Evolutionary conservation across 30 jellyfish, hydroid and myxozoan species (phyloP).

Genomic region (Morbakka virulenta): DNA sequence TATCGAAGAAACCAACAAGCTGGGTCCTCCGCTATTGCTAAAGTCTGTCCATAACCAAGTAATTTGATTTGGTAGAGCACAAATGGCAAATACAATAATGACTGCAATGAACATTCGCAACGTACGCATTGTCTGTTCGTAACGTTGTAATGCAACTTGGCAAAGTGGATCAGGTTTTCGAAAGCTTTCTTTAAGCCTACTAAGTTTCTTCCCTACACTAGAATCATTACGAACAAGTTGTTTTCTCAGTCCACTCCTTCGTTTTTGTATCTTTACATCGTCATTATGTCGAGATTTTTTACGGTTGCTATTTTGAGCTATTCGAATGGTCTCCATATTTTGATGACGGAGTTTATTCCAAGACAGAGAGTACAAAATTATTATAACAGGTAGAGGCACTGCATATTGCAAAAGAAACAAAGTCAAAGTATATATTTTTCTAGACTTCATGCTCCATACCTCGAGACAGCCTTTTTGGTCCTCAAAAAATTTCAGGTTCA

Average conservation of each 20-base stretch:
- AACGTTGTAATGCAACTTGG: slow-evolving; percentile 19
- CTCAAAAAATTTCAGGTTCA: background rate
- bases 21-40: background rate
- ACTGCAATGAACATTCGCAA: slow-evolving; percentile 32
- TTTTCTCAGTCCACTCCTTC: background rate
- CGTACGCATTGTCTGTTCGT: slow-evolving; percentile 45
- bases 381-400: slow-evolving; percentile 20
- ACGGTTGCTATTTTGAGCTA: slow-evolving; percentile 15
- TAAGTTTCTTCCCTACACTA: background rate
- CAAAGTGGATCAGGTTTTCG: slow-evolving; percentile 11
- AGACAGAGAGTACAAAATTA: slow-evolving; percentile 8
- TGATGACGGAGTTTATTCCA: slow-evolving; percentile 27
- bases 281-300: slow-evolving; percentile 6
- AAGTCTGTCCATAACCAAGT: slow-evolving; percentile 34
- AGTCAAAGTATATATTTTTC: slow-evolving; percentile 8
- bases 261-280: background rate
- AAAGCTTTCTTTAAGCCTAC: background rate
- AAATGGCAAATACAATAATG: slow-evolving; percentile 33
- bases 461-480: background rate
- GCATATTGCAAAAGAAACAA: slow-evolving; percentile 34
- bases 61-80: slow-evolving; percentile 45
- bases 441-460: slow-evolving; percentile 8
- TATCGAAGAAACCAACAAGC: background rate
- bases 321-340: slow-evolving; percentile 1
- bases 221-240: background rate